These are phyloP conservation scores for Erpornis zantholeuca DNA, from an alignment of 2,113 vertebrate genomes.

Conservation along the genomic window DNA sequence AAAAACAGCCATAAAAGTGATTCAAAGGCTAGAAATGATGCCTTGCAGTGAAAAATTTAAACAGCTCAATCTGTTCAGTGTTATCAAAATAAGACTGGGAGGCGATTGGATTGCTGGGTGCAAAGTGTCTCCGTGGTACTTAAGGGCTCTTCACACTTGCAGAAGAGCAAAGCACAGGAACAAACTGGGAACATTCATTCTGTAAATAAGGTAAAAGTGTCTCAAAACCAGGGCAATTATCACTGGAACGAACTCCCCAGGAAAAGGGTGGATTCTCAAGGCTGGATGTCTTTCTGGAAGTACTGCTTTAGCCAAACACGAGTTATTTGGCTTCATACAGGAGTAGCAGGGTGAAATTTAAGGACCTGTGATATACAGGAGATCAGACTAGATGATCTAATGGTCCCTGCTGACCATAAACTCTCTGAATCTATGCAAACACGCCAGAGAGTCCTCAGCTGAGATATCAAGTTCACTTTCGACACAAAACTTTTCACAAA, in stretches of 20 bases:
- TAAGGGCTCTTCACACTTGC: background rate
- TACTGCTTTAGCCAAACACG: constrained; percentile 23
- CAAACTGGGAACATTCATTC: background rate
- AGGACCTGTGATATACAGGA: constrained; percentile 64
- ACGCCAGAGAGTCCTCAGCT: constrained; percentile 61
- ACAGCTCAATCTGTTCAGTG: background rate
- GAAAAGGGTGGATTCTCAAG: constrained; percentile 51
- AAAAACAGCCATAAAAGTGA: background rate
- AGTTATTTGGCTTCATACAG: constrained; percentile 42
- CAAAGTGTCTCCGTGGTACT: background rate
- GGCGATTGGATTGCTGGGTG: background rate
- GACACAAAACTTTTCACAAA: constrained; percentile 56
- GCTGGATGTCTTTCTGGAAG: constrained; percentile 53
- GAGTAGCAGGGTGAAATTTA: constrained; percentile 57
- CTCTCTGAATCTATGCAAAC: constrained; percentile 53
- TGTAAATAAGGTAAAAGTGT: background rate
- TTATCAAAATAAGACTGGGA: constrained; percentile 2
- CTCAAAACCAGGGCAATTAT: constrained; percentile 8
- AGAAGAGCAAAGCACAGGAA: background rate
- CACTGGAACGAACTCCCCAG: constrained; percentile 16
- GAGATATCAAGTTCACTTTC: constrained; percentile 63
- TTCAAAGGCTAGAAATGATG: constrained; percentile 14
- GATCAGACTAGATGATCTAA: constrained; percentile 67
- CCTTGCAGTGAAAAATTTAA: constrained; percentile 1
- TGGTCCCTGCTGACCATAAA: constrained; percentile 56